These are phyloP conservation scores for Halichondria panicea DNA, from an alignment of 37 sponge, comb jelly and placozoan genomes.

Conservation along the genomic window DNA sequence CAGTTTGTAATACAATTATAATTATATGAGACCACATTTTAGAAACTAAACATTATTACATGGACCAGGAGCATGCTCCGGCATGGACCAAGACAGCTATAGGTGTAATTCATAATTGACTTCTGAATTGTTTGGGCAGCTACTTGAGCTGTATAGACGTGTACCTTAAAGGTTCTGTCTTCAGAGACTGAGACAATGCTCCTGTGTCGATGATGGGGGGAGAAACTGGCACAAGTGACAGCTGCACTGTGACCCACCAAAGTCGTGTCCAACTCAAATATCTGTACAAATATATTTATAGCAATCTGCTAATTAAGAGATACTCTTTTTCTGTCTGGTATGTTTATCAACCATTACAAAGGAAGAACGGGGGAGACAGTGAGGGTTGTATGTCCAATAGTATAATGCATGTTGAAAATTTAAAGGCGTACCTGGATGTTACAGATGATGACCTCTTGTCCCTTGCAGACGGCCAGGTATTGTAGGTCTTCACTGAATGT, in stretches of 20 bases:
- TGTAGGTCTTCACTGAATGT: slow-evolving; percentile 33
- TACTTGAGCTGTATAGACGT: not conserved
- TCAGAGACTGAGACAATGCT: slow-evolving; percentile 63
- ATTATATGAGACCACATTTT: not conserved
- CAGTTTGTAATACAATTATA: not conserved
- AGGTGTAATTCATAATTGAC: no score
- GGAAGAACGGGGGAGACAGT: no score
- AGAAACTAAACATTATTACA: not conserved
- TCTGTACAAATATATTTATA: not conserved
- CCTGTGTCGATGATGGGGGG: slow-evolving; percentile 3
- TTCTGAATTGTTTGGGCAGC: no score
- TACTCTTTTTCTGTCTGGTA: not conserved
- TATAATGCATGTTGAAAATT: not conserved
- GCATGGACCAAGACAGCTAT: no score
- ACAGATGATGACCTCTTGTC: slow-evolving; percentile 28
- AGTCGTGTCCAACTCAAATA: slow-evolving; percentile 40
- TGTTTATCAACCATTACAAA: not conserved
- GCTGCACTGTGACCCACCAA: slow-evolving; percentile 56
- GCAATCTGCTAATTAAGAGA: not conserved
- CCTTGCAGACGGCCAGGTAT: slow-evolving; percentile 36
- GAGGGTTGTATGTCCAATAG: not conserved
- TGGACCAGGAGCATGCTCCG: slow-evolving; percentile 14
- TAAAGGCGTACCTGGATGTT: slow-evolving; percentile 12
- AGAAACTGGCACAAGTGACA: slow-evolving; percentile 49
- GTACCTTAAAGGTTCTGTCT: slow-evolving; percentile 86